A percentile compares a stretch with the other conserved stretches of the same genome.
Conservation (phyloP, 2,797 vertebrate genomes). For the Clarias pachynema region DNA sequence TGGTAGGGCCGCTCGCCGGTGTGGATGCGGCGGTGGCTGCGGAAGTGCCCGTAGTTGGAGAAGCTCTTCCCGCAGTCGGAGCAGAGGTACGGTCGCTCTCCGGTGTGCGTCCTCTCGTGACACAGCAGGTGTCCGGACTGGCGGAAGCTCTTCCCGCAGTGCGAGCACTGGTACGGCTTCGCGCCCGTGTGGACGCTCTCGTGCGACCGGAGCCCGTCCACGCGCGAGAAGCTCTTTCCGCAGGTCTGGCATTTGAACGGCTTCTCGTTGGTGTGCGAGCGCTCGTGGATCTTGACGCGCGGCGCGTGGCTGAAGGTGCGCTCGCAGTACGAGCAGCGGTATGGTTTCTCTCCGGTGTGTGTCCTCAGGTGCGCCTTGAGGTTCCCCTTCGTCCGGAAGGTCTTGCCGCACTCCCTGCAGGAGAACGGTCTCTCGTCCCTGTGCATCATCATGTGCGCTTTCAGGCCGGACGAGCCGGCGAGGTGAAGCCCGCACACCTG, state of each 20-base stretch:
- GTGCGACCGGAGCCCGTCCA: constrained; percentile 31
- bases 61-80: constrained; percentile 50
- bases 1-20: constrained; percentile 42
- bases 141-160: constrained; percentile 47
- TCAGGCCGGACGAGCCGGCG: constrained; percentile 25
- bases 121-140: constrained; percentile 35
- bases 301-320: constrained; percentile 18
- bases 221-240: constrained; percentile 32
- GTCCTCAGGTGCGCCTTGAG: constrained; percentile 39
- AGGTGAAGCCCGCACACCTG: constrained; percentile 38
- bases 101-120: constrained; percentile 47
- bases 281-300: constrained; percentile 31
- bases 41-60: constrained; percentile 38
- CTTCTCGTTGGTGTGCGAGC: constrained; percentile 48
- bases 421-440: constrained; percentile 26
- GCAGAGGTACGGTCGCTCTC: constrained; percentile 49
- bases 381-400: constrained; percentile 40
- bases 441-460: constrained; percentile 40
- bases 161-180: constrained; percentile 43
- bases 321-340: constrained; percentile 45
- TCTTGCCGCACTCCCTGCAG: constrained; percentile 47
- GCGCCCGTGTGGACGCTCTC: constrained; percentile 36
- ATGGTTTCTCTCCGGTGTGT: constrained; percentile 45
- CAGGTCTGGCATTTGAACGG: constrained; percentile 49
- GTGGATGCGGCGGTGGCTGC: constrained; percentile 43